Percentiles rank a stretch among this genome's conserved stretches.
phyloP scores from a whole-genome alignment of 1,140 invertebrate genomes.

The Drosophila repletoides region DNA sequence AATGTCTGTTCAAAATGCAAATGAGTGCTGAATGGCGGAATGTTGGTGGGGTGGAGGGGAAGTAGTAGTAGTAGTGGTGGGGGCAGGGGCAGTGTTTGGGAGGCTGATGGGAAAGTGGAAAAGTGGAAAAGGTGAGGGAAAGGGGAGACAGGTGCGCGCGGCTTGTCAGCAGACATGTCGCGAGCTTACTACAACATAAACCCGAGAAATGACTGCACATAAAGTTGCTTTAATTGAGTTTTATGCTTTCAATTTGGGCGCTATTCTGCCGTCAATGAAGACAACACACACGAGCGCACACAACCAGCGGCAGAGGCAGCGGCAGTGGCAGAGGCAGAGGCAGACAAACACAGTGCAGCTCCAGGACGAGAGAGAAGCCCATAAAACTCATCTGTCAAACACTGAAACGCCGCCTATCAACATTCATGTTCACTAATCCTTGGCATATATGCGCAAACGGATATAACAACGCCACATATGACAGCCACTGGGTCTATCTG shows the following conservation, averaged over 20 bases:
- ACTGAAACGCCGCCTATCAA: conserved; percentile 72
- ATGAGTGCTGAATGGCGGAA: not conserved
- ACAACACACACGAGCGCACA: conserved; percentile 14
- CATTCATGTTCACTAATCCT: conserved; percentile 74
- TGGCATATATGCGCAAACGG: conserved; percentile 74
- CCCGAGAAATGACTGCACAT: conserved; percentile 68
- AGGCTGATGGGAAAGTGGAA: too few species aligned
- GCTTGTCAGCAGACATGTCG: conserved; percentile 43
- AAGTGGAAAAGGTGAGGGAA: too few species aligned
- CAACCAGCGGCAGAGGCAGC: too few species aligned
- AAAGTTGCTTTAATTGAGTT: conserved; percentile 74
- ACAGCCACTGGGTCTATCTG: not conserved
- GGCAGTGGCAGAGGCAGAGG: conserved; percentile 9
- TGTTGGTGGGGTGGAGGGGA: not conserved
- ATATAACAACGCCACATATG: conserved; percentile 49
- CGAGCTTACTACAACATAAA: conserved; percentile 69
- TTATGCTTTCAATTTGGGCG: conserved; percentile 72
- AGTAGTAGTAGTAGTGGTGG: not conserved
- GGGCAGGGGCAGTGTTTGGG: not conserved
- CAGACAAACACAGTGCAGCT: conserved; percentile 9
- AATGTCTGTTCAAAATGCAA: conserved; percentile 47
- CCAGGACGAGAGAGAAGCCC: conserved; percentile 58
- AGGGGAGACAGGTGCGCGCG: conserved; percentile 52
- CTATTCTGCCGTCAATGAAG: conserved; percentile 58
- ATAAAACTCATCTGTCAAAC: conserved; percentile 76